Conservation (phyloP, 2,888 invertebrate genomes). For the Horisme vitalbata region DNA sequence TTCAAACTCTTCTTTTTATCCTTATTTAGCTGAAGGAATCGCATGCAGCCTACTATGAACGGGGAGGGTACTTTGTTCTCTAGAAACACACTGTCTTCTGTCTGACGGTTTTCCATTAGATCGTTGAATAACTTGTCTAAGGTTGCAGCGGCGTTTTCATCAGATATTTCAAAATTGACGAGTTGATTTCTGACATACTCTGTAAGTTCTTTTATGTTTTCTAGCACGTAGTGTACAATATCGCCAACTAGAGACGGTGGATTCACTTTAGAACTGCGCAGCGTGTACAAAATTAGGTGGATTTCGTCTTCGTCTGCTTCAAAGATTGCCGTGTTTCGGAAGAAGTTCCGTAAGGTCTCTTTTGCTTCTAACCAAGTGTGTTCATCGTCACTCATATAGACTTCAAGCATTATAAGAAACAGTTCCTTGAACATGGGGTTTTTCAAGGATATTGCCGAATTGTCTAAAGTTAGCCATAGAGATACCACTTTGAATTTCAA, state of each 20-base stretch:
- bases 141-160: conserved; percentile 53
- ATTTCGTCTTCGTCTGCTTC: conserved; percentile 85
- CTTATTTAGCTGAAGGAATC: conserved; percentile 59
- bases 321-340: conserved; percentile 85
- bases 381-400: conserved; percentile 67
- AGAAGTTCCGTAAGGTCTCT: conserved; percentile 79
- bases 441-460: conserved; percentile 75
- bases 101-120: conserved; percentile 60
- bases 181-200: conserved; percentile 62
- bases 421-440: conserved; percentile 80
- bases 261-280: conserved; percentile 60
- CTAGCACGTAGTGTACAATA: conserved; percentile 62
- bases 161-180: conserved; percentile 62
- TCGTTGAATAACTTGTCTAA: conserved; percentile 67
- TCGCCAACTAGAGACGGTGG: conserved; percentile 61
- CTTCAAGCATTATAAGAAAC: conserved; percentile 81
- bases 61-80: conserved; percentile 69
- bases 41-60: conserved; percentile 70
- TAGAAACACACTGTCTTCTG: conserved; percentile 59
- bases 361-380: conserved; percentile 78
- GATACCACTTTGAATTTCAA: conserved; percentile 75
- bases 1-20: conserved; percentile 63
- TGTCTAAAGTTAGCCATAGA: conserved; percentile 71
- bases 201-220: conserved; percentile 57
- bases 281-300: conserved; percentile 84